Evolutionary conservation across 2,888 invertebrate species (phyloP), one percentile per base, ranked within the genome.

Genomic region (Drosophila atroscutellata): DNA sequence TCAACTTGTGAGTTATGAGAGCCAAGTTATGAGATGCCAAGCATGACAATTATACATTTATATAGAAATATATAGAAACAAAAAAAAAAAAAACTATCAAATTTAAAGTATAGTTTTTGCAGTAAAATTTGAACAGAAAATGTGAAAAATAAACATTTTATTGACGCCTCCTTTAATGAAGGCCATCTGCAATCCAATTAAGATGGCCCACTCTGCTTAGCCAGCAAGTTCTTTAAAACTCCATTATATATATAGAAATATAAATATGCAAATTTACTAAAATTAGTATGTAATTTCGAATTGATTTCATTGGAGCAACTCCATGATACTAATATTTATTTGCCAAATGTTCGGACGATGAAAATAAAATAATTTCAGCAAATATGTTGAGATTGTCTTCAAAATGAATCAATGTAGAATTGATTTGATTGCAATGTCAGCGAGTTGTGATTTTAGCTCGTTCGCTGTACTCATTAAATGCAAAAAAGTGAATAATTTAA

Each of bases 1-100:
- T 37, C 55, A 37, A 1, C 37, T 28, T 56, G 37, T 39, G 47
- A 56, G 36, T 42, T 65, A 62, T 75, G 72, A 47, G n/a, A 26
- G 51, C 2, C 15, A 28, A 72, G 32, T 11, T 32, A 11, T 32
- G 32, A 32, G 32, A 39, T 55, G 37, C 26, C 52, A 26, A 54
- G 26, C 24, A 15, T 26, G 36, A 66, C 24, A 69, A 45, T 45
- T 52, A 67, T n/a, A 11, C 18, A 30, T 45, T 8, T 15, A 24
- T 4, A 4, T 4, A 42, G 9, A 34, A n/a, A 15, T 18, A 47
- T 20, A 34, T 15, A 51, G 1, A 36, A 28, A 15, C 32, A n/a
- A 2, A 30, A 63, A 36, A 2, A 30, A 63, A 36, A 4, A 13
- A 24, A 24, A 24, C 18, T 15, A 45, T 24, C 15, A 24, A 42